Percentiles rank a stretch among this genome's conserved stretches.
Conservation (phyloP, 2,113 vertebrate genomes). For the Istiophorus platypterus region DNA sequence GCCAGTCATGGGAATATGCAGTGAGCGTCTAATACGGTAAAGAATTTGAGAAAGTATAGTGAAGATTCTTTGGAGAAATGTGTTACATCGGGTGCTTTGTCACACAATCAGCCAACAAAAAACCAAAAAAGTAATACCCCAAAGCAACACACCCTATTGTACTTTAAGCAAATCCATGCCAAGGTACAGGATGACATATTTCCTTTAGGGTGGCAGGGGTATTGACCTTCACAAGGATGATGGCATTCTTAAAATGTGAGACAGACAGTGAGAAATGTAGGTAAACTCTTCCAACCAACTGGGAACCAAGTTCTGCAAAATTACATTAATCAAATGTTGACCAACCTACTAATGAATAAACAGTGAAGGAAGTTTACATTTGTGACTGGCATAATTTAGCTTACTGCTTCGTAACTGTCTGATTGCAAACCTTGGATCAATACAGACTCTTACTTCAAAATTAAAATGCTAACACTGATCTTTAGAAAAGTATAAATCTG, state of each 20-base stretch:
- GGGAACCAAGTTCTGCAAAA: not conserved
- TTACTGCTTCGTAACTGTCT: not conserved
- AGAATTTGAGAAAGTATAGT: not conserved
- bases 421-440: not conserved
- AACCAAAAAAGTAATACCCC: not conserved
- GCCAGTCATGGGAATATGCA: not conserved
- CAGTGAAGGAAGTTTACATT: not conserved
- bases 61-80: not conserved
- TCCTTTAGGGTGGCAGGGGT: not conserved
- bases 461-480: not conserved
- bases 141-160: not conserved
- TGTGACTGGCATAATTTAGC: slow-evolving; percentile 15
- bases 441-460: not conserved
- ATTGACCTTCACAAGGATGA: not conserved
- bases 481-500: not conserved
- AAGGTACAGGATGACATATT: not conserved
- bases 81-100: not conserved
- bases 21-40: not conserved
- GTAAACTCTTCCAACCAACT: not conserved
- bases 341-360: slow-evolving; percentile 7
- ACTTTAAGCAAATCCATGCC: not conserved
- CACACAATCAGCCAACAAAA: not conserved
- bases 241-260: not conserved
- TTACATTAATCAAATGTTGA: not conserved
- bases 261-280: not conserved